Conservation (phyloP, 1,140 invertebrate genomes). For the Euwallacea similis region DNA sequence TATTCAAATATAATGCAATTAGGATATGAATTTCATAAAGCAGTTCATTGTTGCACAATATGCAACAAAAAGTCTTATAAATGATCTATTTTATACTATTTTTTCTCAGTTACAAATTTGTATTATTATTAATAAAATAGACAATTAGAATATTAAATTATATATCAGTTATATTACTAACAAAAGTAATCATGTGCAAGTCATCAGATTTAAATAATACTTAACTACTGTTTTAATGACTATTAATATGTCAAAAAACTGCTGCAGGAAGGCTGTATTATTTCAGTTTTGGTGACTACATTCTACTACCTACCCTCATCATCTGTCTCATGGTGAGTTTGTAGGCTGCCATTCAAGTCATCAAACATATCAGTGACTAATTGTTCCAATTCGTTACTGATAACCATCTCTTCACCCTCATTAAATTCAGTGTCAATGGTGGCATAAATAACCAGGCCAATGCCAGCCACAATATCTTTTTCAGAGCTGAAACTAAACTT, state of each 20-base stretch:
- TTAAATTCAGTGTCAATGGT: constrained; percentile 67
- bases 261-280: too few species aligned
- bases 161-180: too few species aligned
- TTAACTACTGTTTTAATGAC: neutral
- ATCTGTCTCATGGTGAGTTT: constrained; percentile 69
- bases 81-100: too few species aligned
- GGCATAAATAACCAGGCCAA: constrained; percentile 81
- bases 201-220: neutral
- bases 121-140: too few species aligned
- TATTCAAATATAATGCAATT: constrained; percentile 1
- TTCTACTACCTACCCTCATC: constrained; percentile 65
- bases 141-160: too few species aligned
- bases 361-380: constrained; percentile 81
- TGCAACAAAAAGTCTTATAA: too few species aligned
- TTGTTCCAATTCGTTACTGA: constrained; percentile 81
- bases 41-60: too few species aligned
- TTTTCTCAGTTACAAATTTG: too few species aligned
- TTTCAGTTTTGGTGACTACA: too few species aligned
- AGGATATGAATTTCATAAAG: neutral
- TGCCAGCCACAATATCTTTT: constrained; percentile 65
- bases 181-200: too few species aligned
- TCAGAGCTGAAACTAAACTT: constrained; percentile 34
- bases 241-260: neutral
- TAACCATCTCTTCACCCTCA: constrained; percentile 80
- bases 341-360: constrained; percentile 51